Base-by-base conservation (phyloP, 2,113 vertebrate species). In the Microcebus jonahi region DNA sequence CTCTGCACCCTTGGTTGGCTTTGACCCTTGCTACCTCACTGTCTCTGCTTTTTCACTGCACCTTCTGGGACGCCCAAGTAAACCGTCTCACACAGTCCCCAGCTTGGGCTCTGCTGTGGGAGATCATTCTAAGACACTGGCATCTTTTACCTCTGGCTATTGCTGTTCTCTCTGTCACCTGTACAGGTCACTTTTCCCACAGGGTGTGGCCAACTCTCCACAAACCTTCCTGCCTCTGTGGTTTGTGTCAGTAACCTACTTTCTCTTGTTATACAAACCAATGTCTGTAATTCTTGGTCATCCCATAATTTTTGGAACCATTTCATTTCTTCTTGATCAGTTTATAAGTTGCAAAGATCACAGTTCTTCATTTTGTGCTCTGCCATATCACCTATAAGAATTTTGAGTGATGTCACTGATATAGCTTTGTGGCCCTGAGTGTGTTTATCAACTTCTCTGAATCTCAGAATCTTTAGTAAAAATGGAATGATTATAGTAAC, bases 391-490 rank as follows among this genome's bases (percentile, higher is more conserved):
- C 2, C 23, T 57, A 12, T 48, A 77, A 85, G 59, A 85, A 1
- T 79, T 70, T 61, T 86, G 39, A 61, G 18, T 50, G 79, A 14
- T 79, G 34, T 14, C 18, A 81, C 67, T 63, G 34, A 79, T n/a
- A n/a, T 42, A n/a, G 2, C 25, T 80, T 68, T 61, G 65, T 65
- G 12, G 45, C 5, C 29, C 65, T 45, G 1, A 75, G 12, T 91
- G 27, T 61, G 5, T 75, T 75, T 71, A 81, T 65, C 15, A 73
- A 53, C 27, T 81, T 53, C 55, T 85, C 34, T 84, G 29, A 65
- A 42, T 48, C 63, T 91, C 8, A 81, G 31, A 73, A 57, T 57
- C 6, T 75, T 55, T 88, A 75, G 21, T 67, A 67, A 92, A 82
- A 50, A 67, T 36, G 20, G 5, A 15, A 75, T 88, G 14, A 57